These are phyloP conservation scores for Hypsopygia costalis DNA, from an alignment of 2,888 invertebrate genomes.

Conservation along the genomic window DNA sequence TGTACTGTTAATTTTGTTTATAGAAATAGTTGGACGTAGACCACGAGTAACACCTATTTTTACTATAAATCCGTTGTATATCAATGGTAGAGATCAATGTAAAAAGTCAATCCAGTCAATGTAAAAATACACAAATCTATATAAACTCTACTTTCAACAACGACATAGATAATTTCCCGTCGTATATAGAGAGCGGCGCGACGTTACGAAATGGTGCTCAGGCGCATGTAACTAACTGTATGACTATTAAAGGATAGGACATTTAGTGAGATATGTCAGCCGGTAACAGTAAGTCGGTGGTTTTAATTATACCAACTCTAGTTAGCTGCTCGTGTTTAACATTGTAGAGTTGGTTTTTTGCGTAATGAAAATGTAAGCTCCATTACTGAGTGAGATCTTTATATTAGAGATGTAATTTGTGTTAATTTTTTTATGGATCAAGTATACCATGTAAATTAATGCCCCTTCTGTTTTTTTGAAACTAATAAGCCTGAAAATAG, in stretches of 20 bases:
- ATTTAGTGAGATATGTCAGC: slow-evolving; percentile 72
- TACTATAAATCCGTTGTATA: too few species aligned
- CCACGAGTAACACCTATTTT: too few species aligned
- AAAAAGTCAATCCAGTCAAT: background rate
- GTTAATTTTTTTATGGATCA: too few species aligned
- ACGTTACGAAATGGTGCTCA: slow-evolving; percentile 62
- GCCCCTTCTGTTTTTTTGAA: too few species aligned
- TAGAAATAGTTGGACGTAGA: too few species aligned
- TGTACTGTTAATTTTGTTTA: too few species aligned
- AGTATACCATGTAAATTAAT: too few species aligned
- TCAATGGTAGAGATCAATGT: too few species aligned
- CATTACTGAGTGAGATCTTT: slow-evolving; percentile 19
- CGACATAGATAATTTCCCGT: slow-evolving; percentile 43
- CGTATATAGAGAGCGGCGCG: slow-evolving; percentile 52
- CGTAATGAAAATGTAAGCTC: slow-evolving; percentile 56
- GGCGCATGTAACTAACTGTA: slow-evolving; percentile 66
- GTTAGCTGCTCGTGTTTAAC: slow-evolving; percentile 60
- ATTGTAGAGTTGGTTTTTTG: slow-evolving; percentile 60
- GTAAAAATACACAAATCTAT: background rate
- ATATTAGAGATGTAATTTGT: too few species aligned
- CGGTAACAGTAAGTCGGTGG: slow-evolving; percentile 59
- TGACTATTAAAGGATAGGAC: slow-evolving; percentile 67
- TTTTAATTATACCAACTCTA: slow-evolving; percentile 62
- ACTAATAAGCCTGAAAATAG: too few species aligned
- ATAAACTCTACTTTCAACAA: background rate